Conservation (phyloP, 2,888 invertebrate species). For the Pseudococcus longispinus region DNA sequence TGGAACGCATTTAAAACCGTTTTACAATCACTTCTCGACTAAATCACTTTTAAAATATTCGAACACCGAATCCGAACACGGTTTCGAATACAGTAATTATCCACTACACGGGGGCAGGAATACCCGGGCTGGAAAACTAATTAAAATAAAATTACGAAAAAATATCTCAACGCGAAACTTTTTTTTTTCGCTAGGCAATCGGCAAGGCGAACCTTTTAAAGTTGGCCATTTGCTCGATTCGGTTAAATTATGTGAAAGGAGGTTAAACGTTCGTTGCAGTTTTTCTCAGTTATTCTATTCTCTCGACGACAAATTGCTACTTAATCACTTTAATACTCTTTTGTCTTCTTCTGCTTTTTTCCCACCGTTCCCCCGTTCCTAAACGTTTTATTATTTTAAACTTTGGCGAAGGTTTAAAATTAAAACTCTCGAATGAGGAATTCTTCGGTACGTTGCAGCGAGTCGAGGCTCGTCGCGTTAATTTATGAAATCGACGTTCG, state of each 20-base stretch:
- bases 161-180: neutral
- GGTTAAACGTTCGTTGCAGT: conserved; percentile 43
- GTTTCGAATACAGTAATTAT: neutral
- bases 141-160: conserved; percentile 41
- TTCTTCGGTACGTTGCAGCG: neutral
- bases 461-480: neutral
- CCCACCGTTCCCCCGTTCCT: neutral
- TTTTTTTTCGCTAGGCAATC: neutral
- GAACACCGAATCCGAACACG: neutral
- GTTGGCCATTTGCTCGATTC: conserved; percentile 20
- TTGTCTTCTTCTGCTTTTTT: neutral
- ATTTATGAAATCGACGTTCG: conserved; percentile 24
- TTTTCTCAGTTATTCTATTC: conserved; percentile 29
- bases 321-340: conserved; percentile 44
- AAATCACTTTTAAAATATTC: conserved; percentile 23
- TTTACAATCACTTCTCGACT: neutral
- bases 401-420: conserved; percentile 10
- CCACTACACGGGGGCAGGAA: neutral
- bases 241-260: conserved; percentile 42
- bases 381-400: conserved; percentile 34
- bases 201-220: neutral
- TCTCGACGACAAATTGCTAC: conserved; percentile 40
- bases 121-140: conserved; percentile 14
- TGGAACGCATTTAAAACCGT: neutral
- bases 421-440: neutral